Percentiles rank a stretch among this genome's conserved stretches.
These are phyloP conservation scores for Fragum fragum DNA, from an alignment of 2,888 invertebrate genomes.

Conservation along the genomic window DNA sequence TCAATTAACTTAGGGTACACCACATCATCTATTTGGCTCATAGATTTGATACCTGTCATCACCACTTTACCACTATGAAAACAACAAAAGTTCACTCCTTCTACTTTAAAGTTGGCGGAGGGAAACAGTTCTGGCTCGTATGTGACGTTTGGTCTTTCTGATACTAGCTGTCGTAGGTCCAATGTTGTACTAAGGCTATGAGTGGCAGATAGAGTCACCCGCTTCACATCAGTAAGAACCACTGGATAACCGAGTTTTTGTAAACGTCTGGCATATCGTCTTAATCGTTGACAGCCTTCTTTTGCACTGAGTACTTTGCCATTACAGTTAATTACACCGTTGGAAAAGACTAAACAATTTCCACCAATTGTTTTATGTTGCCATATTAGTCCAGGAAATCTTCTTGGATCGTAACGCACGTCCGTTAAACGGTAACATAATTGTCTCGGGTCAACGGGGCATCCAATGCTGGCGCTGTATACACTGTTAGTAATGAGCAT, in stretches of 20 bases:
- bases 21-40: background rate
- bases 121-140: slow-evolving; percentile 49
- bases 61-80: slow-evolving; percentile 44
- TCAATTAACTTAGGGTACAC: slow-evolving; percentile 15
- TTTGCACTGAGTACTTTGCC: slow-evolving; percentile 14
- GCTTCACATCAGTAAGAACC: background rate
- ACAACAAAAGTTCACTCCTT: slow-evolving; percentile 38
- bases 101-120: slow-evolving; percentile 7
- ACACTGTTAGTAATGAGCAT: slow-evolving; percentile 40
- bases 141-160: background rate
- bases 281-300: slow-evolving; percentile 29
- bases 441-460: slow-evolving; percentile 16
- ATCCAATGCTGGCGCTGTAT: slow-evolving; percentile 19
- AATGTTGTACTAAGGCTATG: slow-evolving; percentile 19
- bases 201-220: slow-evolving; percentile 16
- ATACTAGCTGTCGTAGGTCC: background rate
- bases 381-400: slow-evolving; percentile 41
- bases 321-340: slow-evolving; percentile 38
- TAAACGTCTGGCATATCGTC: slow-evolving; percentile 36
- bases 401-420: slow-evolving; percentile 30
- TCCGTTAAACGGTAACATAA: slow-evolving; percentile 33
- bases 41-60: slow-evolving; percentile 39
- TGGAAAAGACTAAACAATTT: slow-evolving; percentile 42
- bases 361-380: slow-evolving; percentile 43
- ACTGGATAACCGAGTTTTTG: slow-evolving; percentile 29